Evolutionary conservation across 2,888 invertebrate genomes (phyloP).

Genomic region (Aspidiotus rigidus): DNA sequence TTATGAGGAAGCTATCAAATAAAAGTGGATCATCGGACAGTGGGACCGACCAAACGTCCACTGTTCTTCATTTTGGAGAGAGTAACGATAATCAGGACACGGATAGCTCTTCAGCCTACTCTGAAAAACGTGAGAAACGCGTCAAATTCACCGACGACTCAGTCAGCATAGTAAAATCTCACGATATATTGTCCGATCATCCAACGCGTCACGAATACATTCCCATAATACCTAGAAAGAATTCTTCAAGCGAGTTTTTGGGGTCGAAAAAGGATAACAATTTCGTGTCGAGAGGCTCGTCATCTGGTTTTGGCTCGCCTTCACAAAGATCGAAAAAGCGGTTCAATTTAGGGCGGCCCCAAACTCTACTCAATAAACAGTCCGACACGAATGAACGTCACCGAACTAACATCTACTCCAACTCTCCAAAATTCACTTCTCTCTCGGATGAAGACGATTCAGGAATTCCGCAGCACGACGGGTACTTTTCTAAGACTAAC

Average conservation of each 20-base stretch:
- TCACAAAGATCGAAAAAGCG: too few species aligned
- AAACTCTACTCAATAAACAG: too few species aligned
- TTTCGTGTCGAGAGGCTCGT: not conserved
- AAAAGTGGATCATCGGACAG: not conserved
- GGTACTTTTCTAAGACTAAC: too few species aligned
- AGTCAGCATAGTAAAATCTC: not conserved
- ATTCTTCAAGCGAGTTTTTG: too few species aligned
- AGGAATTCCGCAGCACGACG: too few species aligned
- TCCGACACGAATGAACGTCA: too few species aligned
- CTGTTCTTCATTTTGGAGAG: not conserved
- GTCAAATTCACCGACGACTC: not conserved
- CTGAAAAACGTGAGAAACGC: not conserved
- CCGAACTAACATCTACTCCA: too few species aligned
- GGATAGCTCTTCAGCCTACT: not conserved
- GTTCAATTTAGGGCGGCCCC: too few species aligned
- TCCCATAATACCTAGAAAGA: not conserved
- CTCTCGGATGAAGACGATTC: too few species aligned
- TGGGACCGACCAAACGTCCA: not conserved
- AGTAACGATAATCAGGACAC: not conserved
- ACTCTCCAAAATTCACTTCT: too few species aligned
- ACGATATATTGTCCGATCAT: not conserved
- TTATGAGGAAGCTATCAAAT: not conserved
- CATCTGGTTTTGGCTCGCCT: too few species aligned
- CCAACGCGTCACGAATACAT: slow-evolving; percentile 1
- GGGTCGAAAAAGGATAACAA: too few species aligned